Evolutionary conservation across 1,140 invertebrate species (phyloP).

Genomic region (Caenorhabditis briggsae): DNA sequence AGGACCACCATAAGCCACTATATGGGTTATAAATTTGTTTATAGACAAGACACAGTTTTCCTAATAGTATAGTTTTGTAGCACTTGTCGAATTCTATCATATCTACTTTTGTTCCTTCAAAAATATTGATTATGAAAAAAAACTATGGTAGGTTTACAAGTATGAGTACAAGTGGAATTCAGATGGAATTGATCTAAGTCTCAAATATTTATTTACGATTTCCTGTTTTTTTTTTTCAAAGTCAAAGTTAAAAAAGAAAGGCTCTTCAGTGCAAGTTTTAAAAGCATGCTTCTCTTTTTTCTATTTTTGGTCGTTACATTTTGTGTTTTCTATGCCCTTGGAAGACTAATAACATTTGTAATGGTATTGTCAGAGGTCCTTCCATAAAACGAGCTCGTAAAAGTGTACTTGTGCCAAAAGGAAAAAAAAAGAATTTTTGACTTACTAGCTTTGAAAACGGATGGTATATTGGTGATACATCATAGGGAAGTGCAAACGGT

Average conservation of each 20-base stretch:
- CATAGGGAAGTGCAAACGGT: constrained; percentile 36
- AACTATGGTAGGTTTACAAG: no score
- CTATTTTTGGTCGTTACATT: constrained; percentile 30
- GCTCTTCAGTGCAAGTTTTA: background rate
- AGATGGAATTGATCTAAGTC: background rate
- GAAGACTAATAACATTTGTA: constrained; percentile 27
- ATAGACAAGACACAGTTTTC: no score
- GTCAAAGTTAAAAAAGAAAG: background rate
- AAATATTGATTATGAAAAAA: no score
- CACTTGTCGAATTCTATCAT: no score
- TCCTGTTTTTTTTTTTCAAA: background rate
- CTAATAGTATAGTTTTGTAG: no score
- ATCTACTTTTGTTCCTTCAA: no score
- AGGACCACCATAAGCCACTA: no score
- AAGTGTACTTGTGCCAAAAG: background rate
- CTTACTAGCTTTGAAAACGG: constrained; percentile 33
- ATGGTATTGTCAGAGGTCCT: constrained; percentile 12
- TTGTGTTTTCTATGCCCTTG: background rate
- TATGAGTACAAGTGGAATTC: no score
- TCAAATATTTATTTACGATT: no score
- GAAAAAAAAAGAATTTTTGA: background rate
- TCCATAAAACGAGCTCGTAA: constrained; percentile 19
- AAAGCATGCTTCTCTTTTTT: background rate
- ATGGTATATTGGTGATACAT: constrained; percentile 8
- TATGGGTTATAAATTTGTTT: no score